Base-by-base conservation (phyloP, 2,113 vertebrate species). In the Sterna hirundo region DNA sequence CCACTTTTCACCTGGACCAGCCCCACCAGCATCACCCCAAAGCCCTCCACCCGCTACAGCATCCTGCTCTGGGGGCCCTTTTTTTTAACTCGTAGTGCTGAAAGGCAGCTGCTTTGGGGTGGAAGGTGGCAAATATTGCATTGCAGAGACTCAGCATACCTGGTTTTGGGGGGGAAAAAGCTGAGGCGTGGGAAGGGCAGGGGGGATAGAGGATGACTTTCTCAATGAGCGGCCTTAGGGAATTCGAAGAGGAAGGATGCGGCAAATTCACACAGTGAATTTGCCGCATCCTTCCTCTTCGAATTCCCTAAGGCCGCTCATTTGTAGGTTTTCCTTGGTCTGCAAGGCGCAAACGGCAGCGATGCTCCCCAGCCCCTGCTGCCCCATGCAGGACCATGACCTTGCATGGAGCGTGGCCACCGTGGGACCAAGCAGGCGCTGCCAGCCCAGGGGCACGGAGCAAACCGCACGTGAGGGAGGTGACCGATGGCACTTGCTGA, bases 401-500 rank as follows among this genome's bases (percentile, higher is more conserved):
- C 54, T 26, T 11, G 34, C 60, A 36, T 8, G 19, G 21, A 69
- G 4, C 34, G 15, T 42, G 15, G 29, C 38, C 34, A 47, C 20
- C 3, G 0, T 10, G 42, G 42, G 34, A 77, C 30, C 29, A 2
- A 46, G 18, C 0, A 0, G 38, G 36, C 5, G 0, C 40, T 30
- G 22, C 6, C 13, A 64, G 58, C 47, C 81, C 42, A 40, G 66
- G 32, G 11, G 10, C 55, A 13, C 1, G 5, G 72, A 81, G 62
- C 15, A n/a, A 72, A 84, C 36, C 1, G 3, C 10, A 3, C 0
- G 8, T 1, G 1, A 71, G 7, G 40, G 52, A 71, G 54, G 57
- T 16, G 52, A 54, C 18, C 1, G 2, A 8, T 16, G 40, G 23
- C 3, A 2, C 15, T 27, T 71, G 70, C 70, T 58, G 86, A 17